These are phyloP conservation scores for Nestor notabilis DNA, from an alignment of 2,113 vertebrate species.

Conservation along the genomic window DNA sequence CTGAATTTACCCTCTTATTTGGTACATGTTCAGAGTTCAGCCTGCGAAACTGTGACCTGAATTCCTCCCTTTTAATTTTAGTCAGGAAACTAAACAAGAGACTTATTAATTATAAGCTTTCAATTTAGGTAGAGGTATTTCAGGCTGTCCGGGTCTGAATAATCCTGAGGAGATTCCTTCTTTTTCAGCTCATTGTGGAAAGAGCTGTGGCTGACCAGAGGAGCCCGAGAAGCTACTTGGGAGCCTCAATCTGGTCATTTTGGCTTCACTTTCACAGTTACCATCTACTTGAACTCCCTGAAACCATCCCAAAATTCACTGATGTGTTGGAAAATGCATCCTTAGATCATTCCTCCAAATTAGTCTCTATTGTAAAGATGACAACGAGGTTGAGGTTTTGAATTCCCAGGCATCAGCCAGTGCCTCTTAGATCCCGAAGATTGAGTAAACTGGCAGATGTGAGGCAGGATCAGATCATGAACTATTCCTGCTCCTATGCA, in stretches of 20 bases:
- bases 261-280: neutral
- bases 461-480: neutral
- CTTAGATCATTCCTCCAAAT: neutral
- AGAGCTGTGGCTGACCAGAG: neutral
- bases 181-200: neutral
- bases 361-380: neutral
- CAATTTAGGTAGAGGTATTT: neutral
- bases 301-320: neutral
- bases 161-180: neutral
- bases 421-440: neutral
- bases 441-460: neutral
- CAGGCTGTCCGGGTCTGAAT: neutral
- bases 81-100: neutral
- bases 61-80: constrained; percentile 20
- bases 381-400: neutral
- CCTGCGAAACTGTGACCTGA: neutral
- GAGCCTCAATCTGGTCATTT: neutral
- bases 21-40: neutral
- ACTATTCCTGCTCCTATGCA: neutral
- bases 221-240: neutral
- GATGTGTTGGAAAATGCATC: neutral
- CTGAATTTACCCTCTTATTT: neutral
- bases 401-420: neutral
- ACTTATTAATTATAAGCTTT: neutral
- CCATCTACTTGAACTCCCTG: neutral